A percentile compares a stretch with the other conserved stretches of the same genome.
Conservation (phyloP, 2,113 vertebrate species). For the Mesoclemmys tuberculata region DNA sequence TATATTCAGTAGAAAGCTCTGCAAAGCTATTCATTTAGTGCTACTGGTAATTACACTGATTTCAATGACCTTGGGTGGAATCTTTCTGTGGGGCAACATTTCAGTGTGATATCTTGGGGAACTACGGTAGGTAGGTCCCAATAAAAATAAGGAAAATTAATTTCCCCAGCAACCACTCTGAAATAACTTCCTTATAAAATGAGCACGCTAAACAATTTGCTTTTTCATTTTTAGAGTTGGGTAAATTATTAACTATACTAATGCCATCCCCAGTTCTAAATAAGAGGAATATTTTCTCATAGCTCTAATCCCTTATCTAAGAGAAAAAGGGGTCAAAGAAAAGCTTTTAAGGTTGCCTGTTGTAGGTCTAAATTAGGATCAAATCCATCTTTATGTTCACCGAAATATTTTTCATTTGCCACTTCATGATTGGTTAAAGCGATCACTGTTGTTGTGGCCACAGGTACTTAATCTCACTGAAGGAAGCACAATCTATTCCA, state of each 20-base stretch:
- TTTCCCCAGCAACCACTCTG: background rate
- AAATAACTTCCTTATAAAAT: background rate
- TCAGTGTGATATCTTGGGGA: background rate
- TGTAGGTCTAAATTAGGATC: background rate
- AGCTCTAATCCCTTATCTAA: background rate
- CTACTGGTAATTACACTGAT: background rate
- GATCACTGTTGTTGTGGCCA: background rate
- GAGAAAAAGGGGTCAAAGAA: background rate
- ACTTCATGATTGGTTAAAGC: background rate
- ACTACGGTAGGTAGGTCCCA: background rate
- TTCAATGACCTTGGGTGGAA: background rate
- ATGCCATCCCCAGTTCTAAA: background rate
- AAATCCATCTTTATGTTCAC: background rate
- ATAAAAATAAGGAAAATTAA: background rate
- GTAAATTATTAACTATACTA: background rate
- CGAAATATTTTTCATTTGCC: background rate
- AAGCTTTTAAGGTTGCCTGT: background rate
- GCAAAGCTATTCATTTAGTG: background rate
- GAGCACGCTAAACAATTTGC: background rate
- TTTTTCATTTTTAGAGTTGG: background rate
- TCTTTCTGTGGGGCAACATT: background rate
- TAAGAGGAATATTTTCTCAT: background rate
- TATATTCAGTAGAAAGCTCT: background rate
- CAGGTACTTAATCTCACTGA: background rate
- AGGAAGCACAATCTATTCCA: background rate